Evolutionary conservation across 2,888 invertebrate species (phyloP).

Genomic region (Tineola bisselliella): DNA sequence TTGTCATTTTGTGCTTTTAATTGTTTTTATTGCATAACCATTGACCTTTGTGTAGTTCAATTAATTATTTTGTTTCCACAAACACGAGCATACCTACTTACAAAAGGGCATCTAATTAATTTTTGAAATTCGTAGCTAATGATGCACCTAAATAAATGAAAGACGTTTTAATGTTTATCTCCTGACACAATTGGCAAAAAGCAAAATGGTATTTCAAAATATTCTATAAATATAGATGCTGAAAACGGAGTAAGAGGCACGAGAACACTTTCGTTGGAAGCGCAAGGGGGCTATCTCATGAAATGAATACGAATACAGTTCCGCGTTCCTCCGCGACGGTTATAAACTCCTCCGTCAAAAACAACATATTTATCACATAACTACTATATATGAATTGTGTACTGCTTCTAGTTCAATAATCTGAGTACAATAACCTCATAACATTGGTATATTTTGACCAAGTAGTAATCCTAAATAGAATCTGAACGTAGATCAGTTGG

Average conservation of each 20-base stretch:
- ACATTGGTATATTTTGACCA: constrained; percentile 6
- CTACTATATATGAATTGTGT: not conserved
- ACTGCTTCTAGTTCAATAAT: not conserved
- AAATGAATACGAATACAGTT: constrained; percentile 5
- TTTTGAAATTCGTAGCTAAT: not conserved
- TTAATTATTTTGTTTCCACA: not conserved
- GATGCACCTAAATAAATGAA: not conserved
- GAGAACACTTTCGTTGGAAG: constrained; percentile 28
- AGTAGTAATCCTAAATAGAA: constrained; percentile 6
- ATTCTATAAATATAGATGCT: constrained; percentile 28
- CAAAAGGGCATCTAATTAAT: not conserved
- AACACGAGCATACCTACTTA: not conserved
- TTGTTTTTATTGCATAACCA: not conserved
- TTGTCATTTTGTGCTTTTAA: not conserved
- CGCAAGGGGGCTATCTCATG: constrained; percentile 22
- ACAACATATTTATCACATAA: not conserved
- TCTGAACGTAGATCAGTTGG: not conserved
- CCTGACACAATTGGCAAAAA: constrained; percentile 26
- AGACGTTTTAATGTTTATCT: constrained; percentile 22
- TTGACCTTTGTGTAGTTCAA: not conserved
- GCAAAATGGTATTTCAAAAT: constrained; percentile 29
- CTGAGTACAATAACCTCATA: constrained; percentile 12
- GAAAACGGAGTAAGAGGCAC: constrained; percentile 12
- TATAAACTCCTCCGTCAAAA: not conserved
- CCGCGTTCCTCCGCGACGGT: not conserved